Conservation (phyloP, 1,140 invertebrate genomes). For the Magallana gigas region DNA sequence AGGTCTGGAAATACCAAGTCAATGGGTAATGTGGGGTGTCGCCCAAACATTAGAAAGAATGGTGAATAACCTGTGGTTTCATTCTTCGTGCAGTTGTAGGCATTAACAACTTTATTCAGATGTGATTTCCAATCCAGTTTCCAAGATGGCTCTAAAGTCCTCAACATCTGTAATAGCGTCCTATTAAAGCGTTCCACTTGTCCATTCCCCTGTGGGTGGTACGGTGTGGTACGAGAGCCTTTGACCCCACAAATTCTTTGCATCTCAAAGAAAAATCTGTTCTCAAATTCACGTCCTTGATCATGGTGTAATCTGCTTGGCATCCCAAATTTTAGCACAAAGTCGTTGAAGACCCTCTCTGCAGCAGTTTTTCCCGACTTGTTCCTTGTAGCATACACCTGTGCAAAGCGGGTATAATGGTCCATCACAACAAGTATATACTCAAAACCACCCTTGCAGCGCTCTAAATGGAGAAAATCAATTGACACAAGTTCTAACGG, state of each 20-base stretch:
- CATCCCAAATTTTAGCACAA: slow-evolving; percentile 58
- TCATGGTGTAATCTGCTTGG: slow-evolving; percentile 50
- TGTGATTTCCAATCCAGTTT: too few species aligned
- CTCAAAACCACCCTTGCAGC: slow-evolving; percentile 3
- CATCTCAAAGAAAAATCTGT: slow-evolving; percentile 22
- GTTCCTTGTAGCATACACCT: too few species aligned
- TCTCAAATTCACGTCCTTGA: slow-evolving; percentile 54
- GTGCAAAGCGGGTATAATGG: too few species aligned
- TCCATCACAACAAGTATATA: slow-evolving; percentile 23
- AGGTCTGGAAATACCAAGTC: slow-evolving; percentile 45
- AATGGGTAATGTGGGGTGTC: slow-evolving; percentile 48
- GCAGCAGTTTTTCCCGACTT: too few species aligned
- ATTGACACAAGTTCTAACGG: slow-evolving; percentile 59
- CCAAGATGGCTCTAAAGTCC: too few species aligned
- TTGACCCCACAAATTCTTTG: too few species aligned
- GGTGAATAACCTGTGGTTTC: too few species aligned
- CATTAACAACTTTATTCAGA: too few species aligned
- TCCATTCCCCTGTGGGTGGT: too few species aligned
- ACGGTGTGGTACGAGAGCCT: neutral
- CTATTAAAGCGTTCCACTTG: too few species aligned
- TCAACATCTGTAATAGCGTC: too few species aligned
- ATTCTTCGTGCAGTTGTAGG: too few species aligned
- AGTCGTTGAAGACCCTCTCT: slow-evolving; percentile 38
- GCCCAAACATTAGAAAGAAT: neutral
- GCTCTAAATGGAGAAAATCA: slow-evolving; percentile 55